Evolutionary conservation across 2,113 vertebrate genomes (phyloP).

Genomic region (Brachypodius melanocephalos): DNA sequence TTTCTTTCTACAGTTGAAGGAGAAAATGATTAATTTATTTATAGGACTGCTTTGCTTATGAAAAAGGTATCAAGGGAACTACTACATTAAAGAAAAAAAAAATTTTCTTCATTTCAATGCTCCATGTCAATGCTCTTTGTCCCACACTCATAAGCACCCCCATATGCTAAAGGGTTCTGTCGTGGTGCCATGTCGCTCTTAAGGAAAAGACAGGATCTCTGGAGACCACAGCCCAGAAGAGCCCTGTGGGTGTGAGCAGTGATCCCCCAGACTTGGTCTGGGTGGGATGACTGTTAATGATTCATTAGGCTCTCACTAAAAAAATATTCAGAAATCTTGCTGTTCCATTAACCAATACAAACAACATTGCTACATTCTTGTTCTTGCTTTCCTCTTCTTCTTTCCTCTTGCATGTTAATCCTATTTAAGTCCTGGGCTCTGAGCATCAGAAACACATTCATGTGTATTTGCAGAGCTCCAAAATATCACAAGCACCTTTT

Average conservation of each 20-base stretch:
- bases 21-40: not conserved
- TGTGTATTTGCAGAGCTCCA: not conserved
- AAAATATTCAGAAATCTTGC: not conserved
- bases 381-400: not conserved
- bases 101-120: not conserved
- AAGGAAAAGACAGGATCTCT: not conserved
- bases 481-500: not conserved
- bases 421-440: not conserved
- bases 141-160: not conserved
- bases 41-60: not conserved
- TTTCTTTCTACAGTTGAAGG: not conserved
- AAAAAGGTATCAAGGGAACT: not conserved
- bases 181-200: not conserved
- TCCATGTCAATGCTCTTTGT: not conserved
- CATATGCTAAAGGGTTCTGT: not conserved
- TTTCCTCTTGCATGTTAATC: not conserved
- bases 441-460: not conserved
- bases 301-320: not conserved
- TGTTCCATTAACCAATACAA: not conserved
- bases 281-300: not conserved
- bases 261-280: not conserved
- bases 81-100: not conserved
- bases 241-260: accelerated
- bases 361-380: not conserved
- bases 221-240: not conserved